These are phyloP conservation scores for Rotaria macrura DNA, from an alignment of 2,888 invertebrate species.

Conservation along the genomic window DNA sequence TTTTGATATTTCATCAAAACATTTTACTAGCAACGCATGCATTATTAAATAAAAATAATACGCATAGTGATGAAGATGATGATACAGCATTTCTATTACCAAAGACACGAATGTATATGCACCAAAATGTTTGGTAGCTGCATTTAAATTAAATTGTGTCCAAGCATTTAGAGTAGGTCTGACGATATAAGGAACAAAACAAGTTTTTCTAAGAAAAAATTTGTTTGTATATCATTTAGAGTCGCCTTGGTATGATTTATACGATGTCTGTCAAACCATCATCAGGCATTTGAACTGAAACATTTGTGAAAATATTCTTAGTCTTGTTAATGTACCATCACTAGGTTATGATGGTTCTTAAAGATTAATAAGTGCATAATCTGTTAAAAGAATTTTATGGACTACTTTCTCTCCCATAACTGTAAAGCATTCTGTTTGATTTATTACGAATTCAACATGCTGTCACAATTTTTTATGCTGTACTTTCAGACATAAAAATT, in stretches of 20 bases:
- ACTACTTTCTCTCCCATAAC: neutral
- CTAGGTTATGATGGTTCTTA: conserved; percentile 54
- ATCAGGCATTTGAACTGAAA: conserved; percentile 59
- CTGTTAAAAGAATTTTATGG: conserved; percentile 67
- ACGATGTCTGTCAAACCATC: conserved; percentile 74
- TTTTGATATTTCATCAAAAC: too few species aligned
- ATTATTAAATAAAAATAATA: too few species aligned
- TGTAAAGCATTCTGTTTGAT: neutral
- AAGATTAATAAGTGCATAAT: conserved; percentile 72
- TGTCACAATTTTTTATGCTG: conserved; percentile 79
- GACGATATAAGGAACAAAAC: too few species aligned
- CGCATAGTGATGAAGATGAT: too few species aligned
- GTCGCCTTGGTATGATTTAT: conserved; percentile 89
- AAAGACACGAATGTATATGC: too few species aligned
- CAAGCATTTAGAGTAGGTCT: too few species aligned
- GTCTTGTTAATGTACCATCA: conserved; percentile 78
- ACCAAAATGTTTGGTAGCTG: too few species aligned
- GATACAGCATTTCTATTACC: too few species aligned
- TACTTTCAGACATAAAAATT: conserved; percentile 92
- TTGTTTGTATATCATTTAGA: conserved; percentile 51
- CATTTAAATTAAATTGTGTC: too few species aligned
- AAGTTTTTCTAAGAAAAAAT: neutral
- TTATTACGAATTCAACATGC: conserved; percentile 75
- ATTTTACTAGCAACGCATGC: too few species aligned
- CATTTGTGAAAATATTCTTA: conserved; percentile 84